These are phyloP conservation scores for Ammospiza caudacuta DNA, from an alignment of 2,113 vertebrate species.

Conservation along the genomic window DNA sequence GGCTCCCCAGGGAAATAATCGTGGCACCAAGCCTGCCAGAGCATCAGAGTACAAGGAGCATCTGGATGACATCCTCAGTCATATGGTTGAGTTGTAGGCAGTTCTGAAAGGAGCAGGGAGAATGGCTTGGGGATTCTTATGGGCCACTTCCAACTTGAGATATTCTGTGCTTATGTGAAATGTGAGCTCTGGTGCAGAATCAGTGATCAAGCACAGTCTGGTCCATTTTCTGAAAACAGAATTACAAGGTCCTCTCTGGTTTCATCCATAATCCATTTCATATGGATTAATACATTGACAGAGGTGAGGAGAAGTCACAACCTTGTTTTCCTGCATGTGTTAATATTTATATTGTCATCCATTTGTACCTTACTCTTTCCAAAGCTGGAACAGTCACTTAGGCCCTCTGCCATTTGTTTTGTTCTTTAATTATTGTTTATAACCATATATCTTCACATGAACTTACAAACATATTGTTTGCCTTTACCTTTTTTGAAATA, in stretches of 20 bases:
- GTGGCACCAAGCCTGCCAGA: neutral
- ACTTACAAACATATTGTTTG: neutral
- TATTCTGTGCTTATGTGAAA: neutral
- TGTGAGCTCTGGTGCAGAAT: neutral
- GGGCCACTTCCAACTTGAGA: neutral
- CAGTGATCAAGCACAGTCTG: accelerated
- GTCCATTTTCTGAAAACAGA: neutral
- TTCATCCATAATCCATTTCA: neutral
- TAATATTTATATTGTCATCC: neutral
- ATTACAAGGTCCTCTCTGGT: neutral
- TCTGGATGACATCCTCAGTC: neutral
- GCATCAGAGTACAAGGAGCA: neutral
- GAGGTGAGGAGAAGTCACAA: neutral
- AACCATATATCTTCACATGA: neutral
- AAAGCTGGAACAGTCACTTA: neutral
- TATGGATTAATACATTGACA: neutral
- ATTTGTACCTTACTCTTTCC: neutral
- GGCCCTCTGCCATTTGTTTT: neutral
- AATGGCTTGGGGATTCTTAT: neutral
- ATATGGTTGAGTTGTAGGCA: neutral
- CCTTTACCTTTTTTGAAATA: neutral
- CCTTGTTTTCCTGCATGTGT: neutral
- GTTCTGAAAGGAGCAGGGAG: neutral
- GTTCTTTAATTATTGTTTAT: neutral
- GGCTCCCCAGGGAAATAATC: neutral